These are phyloP conservation scores for Coelopa pilipes DNA, from an alignment of 2,888 invertebrate species.

Conservation along the genomic window DNA sequence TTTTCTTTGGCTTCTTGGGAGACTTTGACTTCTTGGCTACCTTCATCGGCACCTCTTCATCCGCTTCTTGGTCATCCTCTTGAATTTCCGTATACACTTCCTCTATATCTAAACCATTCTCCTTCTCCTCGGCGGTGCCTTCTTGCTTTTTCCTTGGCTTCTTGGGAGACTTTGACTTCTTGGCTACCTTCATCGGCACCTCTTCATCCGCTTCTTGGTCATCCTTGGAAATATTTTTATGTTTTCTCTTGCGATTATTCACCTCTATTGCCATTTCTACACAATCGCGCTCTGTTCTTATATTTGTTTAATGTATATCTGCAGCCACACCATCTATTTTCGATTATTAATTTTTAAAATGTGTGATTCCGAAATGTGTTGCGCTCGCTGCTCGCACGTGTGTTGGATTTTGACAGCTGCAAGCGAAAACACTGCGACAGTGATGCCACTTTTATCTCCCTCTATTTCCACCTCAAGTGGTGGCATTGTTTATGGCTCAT, in stretches of 20 bases:
- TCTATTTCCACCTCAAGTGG: not conserved
- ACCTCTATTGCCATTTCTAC: conserved; percentile 56
- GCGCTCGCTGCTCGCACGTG: conserved; percentile 20
- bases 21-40: conserved; percentile 50
- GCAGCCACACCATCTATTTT: no score
- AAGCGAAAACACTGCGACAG: conserved; percentile 2
- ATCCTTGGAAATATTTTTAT: conserved; percentile 40
- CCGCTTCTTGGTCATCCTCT: conserved; percentile 43
- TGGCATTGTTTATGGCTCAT: not conserved
- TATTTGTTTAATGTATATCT: not conserved
- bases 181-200: conserved; percentile 55
- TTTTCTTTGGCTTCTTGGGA: not conserved
- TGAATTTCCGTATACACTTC: no score
- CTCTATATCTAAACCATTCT: no score
- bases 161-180: conserved; percentile 50
- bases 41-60: conserved; percentile 56
- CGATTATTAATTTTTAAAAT: no score
- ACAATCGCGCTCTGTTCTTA: not conserved
- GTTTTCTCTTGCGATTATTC: conserved; percentile 59
- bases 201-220: conserved; percentile 47
- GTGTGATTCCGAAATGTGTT: no score
- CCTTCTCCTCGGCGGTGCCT: no score
- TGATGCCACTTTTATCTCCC: conserved; percentile 17
- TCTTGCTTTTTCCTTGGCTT: conserved; percentile 39
- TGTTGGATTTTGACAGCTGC: conserved; percentile 24